Evolutionary conservation across 2,797 vertebrate genomes (phyloP), one percentile per base, ranked within the genome.

Genomic region (Rhinoraja longicauda): DNA sequence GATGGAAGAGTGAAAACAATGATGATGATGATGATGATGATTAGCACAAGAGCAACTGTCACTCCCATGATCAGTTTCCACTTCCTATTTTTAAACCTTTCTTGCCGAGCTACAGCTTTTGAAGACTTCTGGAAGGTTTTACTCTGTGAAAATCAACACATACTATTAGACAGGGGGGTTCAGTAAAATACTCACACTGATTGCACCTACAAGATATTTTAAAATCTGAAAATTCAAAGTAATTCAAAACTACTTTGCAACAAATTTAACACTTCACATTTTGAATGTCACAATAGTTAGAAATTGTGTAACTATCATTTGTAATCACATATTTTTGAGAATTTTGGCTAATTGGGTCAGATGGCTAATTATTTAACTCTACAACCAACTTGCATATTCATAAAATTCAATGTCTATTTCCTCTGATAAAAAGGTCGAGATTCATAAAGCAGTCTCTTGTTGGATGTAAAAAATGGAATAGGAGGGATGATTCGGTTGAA

Each of bases 121-220:
- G 94, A 94, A 53, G 94, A 95, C 94, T 94, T 95, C 81, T 82
- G 94, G 94, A 96, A 96, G 91, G 93, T 29, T 0, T 94, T 76
- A 0, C 95, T 94, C 96, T 96, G 93, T 21, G 62, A 64, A 39
- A 0, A 57, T 70, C 0, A 88, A 36, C 62, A 62, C 62, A 36
- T 8, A 67, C 17, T n/a, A 67, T 88, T 67, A 88, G 81, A 39
- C n/a, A n/a, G 45, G 45, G 53, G 4, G 45, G 29, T 3, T 29
- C 53, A n/a, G 10, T 57, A 13, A 59, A 84, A 32, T 67, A n/a
- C n/a, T 32, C 84, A 32, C 13, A 17, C 57, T 13, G 53, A 53
- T 29, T 59, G 84, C 53, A 10, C 24, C 57, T 2, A 59, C 9
- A 3, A n/a, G 2, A 5, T 13, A 59, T 15, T 84, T 59, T 57